phyloP scores from a whole-genome alignment of 2,797 vertebrate genomes.

The Petrocephalus sullivani region DNA sequence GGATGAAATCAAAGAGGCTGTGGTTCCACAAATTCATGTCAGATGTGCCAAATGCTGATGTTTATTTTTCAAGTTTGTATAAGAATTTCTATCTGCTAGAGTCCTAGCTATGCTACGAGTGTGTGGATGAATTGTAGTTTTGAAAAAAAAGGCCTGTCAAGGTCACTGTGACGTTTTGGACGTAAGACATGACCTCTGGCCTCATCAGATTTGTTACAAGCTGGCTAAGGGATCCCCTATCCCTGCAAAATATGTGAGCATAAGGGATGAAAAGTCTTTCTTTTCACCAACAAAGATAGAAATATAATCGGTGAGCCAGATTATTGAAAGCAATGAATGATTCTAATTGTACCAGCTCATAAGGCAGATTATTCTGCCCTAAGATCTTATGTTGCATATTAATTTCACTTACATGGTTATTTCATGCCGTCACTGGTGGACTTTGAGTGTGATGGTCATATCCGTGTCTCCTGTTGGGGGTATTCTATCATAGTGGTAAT shows the following conservation, averaged over 20 bases:
- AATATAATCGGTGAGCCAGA: not conserved
- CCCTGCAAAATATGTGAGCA: not conserved
- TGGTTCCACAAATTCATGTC: slow-evolving; percentile 30
- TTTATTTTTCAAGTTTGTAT: slow-evolving; percentile 35
- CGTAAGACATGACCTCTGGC: not conserved
- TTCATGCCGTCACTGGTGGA: not conserved
- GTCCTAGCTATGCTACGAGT: not conserved
- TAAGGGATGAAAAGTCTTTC: not conserved
- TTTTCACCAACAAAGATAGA: not conserved
- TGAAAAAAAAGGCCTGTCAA: not conserved
- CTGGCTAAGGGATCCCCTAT: not conserved
- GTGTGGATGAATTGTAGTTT: not conserved
- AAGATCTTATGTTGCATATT: not conserved
- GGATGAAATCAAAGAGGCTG: slow-evolving; percentile 30
- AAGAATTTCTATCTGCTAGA: not conserved
- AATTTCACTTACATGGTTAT: not conserved
- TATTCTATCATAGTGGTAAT: not conserved
- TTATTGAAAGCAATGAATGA: slow-evolving; percentile 5
- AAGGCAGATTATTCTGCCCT: not conserved
- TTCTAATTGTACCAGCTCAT: slow-evolving; percentile 15
- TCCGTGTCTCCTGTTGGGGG: not conserved
- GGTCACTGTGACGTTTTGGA: not conserved
- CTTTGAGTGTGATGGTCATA: not conserved
- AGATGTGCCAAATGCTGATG: slow-evolving; percentile 49
- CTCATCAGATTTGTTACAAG: not conserved